These are phyloP conservation scores for Andrena flavipes DNA, from an alignment of 2,888 invertebrate genomes.

Conservation along the genomic window DNA sequence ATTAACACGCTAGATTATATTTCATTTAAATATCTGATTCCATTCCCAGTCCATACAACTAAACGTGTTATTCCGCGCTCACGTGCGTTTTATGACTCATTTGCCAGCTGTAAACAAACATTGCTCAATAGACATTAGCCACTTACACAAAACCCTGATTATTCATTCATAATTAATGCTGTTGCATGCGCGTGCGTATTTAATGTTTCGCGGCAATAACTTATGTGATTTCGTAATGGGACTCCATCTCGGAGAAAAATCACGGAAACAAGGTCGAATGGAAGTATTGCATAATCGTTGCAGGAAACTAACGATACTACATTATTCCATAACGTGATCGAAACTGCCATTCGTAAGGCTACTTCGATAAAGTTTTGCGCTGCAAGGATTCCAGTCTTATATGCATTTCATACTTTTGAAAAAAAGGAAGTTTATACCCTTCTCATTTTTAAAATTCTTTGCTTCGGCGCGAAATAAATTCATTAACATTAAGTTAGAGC, in stretches of 20 bases:
- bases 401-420: too few relatives aligned
- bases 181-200: background rate
- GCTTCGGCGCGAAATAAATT: too few relatives aligned
- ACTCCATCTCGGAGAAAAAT: background rate
- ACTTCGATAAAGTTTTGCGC: background rate
- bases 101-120: slow-evolving; percentile 8
- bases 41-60: background rate
- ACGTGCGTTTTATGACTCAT: background rate
- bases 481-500: too few relatives aligned
- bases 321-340: slow-evolving; percentile 3
- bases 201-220: background rate
- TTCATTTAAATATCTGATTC: slow-evolving; percentile 7
- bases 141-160: background rate
- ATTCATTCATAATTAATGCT: background rate
- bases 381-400: too few relatives aligned
- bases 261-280: background rate
- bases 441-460: too few relatives aligned
- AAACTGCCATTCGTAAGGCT: background rate
- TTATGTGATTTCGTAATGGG: background rate
- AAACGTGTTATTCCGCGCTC: background rate
- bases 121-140: background rate
- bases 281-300: background rate
- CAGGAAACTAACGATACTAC: background rate
- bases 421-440: too few relatives aligned
- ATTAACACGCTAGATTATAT: slow-evolving; percentile 10